Percentiles rank a stretch among this genome's conserved stretches.
Evolutionary conservation across 2,888 invertebrate genomes (phyloP).

Genomic region (Chymomyza fuscimana): DNA sequence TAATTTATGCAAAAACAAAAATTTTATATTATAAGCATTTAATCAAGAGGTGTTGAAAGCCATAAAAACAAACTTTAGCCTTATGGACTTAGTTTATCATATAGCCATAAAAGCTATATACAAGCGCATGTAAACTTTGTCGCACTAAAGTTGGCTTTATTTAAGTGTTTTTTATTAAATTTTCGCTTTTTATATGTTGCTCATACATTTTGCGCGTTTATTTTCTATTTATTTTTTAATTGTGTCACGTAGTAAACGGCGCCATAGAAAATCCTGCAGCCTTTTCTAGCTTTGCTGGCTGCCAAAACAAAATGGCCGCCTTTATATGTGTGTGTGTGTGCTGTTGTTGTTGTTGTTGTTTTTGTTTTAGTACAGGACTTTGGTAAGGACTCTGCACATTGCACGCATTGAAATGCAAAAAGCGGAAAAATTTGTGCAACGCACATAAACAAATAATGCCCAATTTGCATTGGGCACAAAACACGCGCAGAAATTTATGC

Average conservation of each 20-base stretch:
- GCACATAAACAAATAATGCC: slow-evolving; percentile 71
- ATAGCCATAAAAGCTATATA: not conserved
- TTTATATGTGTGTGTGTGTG: slow-evolving; percentile 16
- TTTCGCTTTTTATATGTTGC: slow-evolving; percentile 62
- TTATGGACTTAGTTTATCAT: not conserved
- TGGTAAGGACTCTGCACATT: slow-evolving; percentile 27
- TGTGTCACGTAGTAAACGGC: slow-evolving; percentile 72
- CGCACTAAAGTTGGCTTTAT: not conserved
- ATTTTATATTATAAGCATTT: not conserved
- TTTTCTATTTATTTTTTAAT: slow-evolving; percentile 73
- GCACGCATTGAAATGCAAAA: slow-evolving; percentile 64
- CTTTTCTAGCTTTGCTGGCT: slow-evolving; percentile 51
- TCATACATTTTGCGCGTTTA: slow-evolving; percentile 4
- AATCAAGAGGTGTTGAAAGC: not conserved
- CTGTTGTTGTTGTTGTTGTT: no score
- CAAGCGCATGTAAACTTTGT: not conserved
- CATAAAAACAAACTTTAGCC: not conserved
- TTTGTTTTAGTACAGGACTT: not conserved
- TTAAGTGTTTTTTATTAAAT: slow-evolving; percentile 55
- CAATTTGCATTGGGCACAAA: slow-evolving; percentile 67
- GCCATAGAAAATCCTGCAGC: slow-evolving; percentile 59
- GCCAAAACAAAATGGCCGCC: slow-evolving; percentile 33
- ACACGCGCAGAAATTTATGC: slow-evolving; percentile 43
- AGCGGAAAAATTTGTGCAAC: slow-evolving; percentile 68
- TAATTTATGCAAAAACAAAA: not conserved